Percentiles rank a stretch among this genome's conserved stretches.
Evolutionary conservation across 2,888 invertebrate genomes (phyloP).

Genomic region (Eupelmus urozonus): DNA sequence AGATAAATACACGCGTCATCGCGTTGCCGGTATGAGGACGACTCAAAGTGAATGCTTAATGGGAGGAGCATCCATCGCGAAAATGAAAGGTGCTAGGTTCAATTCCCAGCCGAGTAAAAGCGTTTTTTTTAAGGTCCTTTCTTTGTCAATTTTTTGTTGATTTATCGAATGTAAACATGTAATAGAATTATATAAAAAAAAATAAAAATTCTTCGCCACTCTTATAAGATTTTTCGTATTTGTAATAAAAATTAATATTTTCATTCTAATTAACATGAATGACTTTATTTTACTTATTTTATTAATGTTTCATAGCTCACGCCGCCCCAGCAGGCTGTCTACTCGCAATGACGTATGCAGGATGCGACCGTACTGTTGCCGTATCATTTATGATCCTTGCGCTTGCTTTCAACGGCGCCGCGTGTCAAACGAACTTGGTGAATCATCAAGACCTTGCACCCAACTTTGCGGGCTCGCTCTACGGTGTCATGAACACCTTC

Average conservation of each 20-base stretch:
- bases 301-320: conserved; percentile 67
- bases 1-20: too few species aligned
- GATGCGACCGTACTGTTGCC: conserved; percentile 69
- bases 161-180: too few species aligned
- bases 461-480: conserved; percentile 75
- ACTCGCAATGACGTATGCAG: conserved; percentile 75
- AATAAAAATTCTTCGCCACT: too few species aligned
- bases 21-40: too few species aligned
- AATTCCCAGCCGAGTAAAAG: too few species aligned
- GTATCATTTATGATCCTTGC: conserved; percentile 72
- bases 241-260: not conserved
- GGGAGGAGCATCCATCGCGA: too few species aligned
- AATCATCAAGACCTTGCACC: conserved; percentile 77
- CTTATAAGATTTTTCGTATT: conserved; percentile 20
- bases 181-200: too few species aligned
- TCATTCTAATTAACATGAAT: not conserved
- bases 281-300: conserved; percentile 1
- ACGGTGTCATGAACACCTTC: conserved; percentile 76
- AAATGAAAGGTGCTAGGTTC: too few species aligned
- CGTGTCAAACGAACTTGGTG: conserved; percentile 74
- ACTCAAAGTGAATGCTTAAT: too few species aligned
- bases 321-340: conserved; percentile 79
- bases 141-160: too few species aligned
- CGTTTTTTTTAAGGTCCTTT: too few species aligned
- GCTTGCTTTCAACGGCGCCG: conserved; percentile 72